Evolutionary conservation across 2,888 invertebrate species (phyloP).

Genomic region (Acrobasis suavella): DNA sequence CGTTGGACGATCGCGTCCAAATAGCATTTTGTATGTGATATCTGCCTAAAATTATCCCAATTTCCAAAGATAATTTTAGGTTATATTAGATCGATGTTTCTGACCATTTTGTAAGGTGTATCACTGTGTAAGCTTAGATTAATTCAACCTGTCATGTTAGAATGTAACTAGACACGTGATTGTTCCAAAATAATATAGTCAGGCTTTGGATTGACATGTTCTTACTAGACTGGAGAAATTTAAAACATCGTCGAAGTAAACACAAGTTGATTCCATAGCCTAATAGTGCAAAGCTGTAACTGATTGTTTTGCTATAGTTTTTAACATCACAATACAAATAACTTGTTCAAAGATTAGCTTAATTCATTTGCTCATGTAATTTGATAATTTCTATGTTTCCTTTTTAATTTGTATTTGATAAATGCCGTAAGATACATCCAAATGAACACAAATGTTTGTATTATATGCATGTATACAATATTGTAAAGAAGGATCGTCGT

Average conservation of each 20-base stretch:
- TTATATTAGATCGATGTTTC: conserved; percentile 72
- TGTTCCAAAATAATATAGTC: conserved; percentile 59
- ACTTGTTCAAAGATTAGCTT: conserved; percentile 71
- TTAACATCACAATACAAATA: conserved; percentile 67
- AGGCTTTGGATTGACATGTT: conserved; percentile 53
- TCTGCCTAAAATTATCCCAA: conserved; percentile 60
- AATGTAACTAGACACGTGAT: conserved; percentile 68
- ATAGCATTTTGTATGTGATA: conserved; percentile 62
- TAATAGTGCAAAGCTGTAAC: conserved; percentile 77
- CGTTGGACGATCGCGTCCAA: conserved; percentile 81
- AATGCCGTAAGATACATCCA: conserved; percentile 43
- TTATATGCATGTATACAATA: conserved; percentile 62
- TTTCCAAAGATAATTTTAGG: conserved; percentile 60
- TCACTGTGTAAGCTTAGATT: conserved; percentile 77
- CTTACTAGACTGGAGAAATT: conserved; percentile 35
- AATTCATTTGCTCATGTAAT: conserved; percentile 72
- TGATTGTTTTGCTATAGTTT: conserved; percentile 78
- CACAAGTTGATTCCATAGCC: conserved; percentile 57
- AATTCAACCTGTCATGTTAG: conserved; percentile 77
- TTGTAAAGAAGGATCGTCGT: conserved; percentile 78
- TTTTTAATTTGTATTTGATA: conserved; percentile 60
- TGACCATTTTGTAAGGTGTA: conserved; percentile 74
- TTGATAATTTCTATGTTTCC: conserved; percentile 39
- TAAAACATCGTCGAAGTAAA: conserved; percentile 37
- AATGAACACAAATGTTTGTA: conserved; percentile 50